Evolutionary conservation across 2,888 invertebrate species (phyloP).

Genomic region (Hyalella azteca): DNA sequence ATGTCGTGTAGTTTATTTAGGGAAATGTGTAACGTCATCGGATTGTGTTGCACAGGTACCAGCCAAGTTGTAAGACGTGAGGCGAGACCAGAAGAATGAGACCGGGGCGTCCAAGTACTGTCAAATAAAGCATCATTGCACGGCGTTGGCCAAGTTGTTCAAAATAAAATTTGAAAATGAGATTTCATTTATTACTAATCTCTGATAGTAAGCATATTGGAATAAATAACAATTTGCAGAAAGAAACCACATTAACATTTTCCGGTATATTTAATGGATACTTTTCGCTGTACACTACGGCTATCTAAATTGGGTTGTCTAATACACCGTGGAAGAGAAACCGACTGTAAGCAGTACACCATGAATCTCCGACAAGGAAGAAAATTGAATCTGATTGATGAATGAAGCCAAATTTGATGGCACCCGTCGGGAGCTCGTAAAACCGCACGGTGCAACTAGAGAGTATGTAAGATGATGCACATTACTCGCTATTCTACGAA

Average conservation of each 20-base stretch:
- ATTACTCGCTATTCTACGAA: not conserved
- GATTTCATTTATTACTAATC: too few relatives aligned
- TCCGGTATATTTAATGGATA: constrained; percentile 24
- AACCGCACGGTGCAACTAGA: constrained; percentile 4
- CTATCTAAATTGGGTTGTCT: constrained; percentile 26
- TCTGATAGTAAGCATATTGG: too few relatives aligned
- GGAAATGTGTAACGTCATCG: not conserved
- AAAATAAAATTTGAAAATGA: too few relatives aligned
- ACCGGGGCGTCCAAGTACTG: too few relatives aligned
- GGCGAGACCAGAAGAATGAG: too few relatives aligned
- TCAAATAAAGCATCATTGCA: too few relatives aligned
- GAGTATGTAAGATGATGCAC: not conserved
- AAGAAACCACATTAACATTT: not conserved
- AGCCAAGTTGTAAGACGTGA: not conserved
- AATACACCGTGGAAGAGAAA: constrained; percentile 24
- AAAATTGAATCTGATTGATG: not conserved
- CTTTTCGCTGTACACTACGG: constrained; percentile 21
- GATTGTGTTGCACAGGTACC: not conserved
- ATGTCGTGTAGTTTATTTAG: not conserved
- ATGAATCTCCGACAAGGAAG: not conserved
- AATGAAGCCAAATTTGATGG: too few relatives aligned
- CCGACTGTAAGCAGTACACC: not conserved
- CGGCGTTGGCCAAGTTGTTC: too few relatives aligned
- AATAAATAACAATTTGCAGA: too few relatives aligned
- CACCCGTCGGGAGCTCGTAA: too few relatives aligned